Percentiles rank a stretch among this genome's conserved stretches.
Conservation (phyloP, 2,113 vertebrate species). For the Casuarius casuarius region DNA sequence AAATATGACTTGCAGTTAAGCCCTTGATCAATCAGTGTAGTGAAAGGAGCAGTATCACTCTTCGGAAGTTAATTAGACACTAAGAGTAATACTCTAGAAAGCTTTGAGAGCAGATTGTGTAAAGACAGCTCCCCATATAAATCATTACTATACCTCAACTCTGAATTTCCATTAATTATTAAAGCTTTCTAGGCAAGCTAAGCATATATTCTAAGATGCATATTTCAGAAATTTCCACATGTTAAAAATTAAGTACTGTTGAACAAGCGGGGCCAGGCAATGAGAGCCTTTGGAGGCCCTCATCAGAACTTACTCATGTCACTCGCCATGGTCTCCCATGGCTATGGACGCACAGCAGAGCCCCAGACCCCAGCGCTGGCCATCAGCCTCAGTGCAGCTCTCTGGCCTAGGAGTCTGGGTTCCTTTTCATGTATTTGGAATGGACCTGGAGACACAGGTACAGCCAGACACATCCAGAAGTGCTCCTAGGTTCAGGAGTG, state of each 20-base stretch:
- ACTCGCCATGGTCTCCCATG: neutral
- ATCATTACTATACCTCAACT: conserved; percentile 71
- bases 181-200: conserved; percentile 73
- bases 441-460: neutral
- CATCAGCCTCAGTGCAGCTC: rapidly evolving
- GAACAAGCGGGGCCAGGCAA: conserved; percentile 22
- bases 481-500: neutral
- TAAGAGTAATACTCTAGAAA: conserved; percentile 72
- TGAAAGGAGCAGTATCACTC: conserved; percentile 63
- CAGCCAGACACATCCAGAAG: neutral
- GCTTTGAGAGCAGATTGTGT: conserved; percentile 66
- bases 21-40: conserved; percentile 75
- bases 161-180: conserved; percentile 80
- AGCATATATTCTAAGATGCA: conserved; percentile 70
- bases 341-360: rapidly evolving
- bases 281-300: conserved; percentile 11
- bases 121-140: conserved; percentile 62
- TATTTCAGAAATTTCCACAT: conserved; percentile 69
- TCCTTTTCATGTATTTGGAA: neutral
- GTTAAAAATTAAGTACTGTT: conserved; percentile 69
- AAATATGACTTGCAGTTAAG: conserved; percentile 73
- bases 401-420: neutral
- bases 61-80: conserved; percentile 77
- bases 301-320: neutral
- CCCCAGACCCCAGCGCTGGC: neutral